Conservation (phyloP, 1,140 invertebrate species). For the Oedothorax gibbosus region DNA sequence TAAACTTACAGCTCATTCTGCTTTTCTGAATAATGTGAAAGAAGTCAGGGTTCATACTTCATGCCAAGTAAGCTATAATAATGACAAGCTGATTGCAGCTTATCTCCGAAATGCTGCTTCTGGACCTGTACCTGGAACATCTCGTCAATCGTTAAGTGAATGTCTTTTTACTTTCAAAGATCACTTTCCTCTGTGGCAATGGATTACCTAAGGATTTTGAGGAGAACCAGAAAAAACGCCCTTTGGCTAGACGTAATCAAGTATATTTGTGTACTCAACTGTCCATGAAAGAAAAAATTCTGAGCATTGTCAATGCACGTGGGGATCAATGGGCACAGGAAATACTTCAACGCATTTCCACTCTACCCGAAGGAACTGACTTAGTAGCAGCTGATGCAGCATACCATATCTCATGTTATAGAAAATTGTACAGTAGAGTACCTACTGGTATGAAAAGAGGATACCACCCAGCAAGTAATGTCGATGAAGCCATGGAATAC, state of each 20-base stretch:
- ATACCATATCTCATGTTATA: neutral
- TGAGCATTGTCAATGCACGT: neutral
- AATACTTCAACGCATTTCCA: neutral
- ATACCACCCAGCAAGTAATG: neutral
- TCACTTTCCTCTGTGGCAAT: neutral
- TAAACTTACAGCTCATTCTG: too few species aligned
- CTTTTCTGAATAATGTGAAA: too few species aligned
- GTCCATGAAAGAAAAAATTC: neutral
- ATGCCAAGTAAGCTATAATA: neutral
- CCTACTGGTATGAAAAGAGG: neutral
- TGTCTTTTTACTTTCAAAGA: too few species aligned
- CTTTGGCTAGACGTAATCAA: neutral
- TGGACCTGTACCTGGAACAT: too few species aligned
- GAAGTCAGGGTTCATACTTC: too few species aligned
- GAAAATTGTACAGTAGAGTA: neutral
- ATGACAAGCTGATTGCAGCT: neutral
- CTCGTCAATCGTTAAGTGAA: too few species aligned
- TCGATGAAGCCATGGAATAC: constrained; percentile 18
- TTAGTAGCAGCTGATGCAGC: neutral
- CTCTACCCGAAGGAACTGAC: neutral
- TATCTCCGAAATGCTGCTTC: neutral
- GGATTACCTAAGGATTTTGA: neutral
- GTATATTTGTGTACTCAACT: neutral
- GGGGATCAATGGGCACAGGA: constrained; percentile 1
- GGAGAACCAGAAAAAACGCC: neutral